Evolutionary conservation across 2,888 invertebrate genomes (phyloP).

Genomic region (Acleris emargana): DNA sequence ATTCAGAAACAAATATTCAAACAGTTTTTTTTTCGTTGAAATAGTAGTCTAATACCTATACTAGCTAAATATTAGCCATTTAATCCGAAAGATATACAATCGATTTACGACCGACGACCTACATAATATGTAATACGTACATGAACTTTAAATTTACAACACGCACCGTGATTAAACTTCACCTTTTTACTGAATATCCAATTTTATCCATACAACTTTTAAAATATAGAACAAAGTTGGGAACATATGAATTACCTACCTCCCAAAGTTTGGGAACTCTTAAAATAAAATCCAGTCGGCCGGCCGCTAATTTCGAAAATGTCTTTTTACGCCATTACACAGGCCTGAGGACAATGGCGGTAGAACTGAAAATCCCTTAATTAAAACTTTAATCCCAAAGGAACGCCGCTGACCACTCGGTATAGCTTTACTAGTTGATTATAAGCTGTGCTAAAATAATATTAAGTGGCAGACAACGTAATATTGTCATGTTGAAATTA

Average conservation of each 20-base stretch:
- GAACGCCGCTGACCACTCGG: conserved; percentile 51
- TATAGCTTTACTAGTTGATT: conserved; percentile 43
- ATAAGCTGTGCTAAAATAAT: neutral
- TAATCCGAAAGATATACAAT: no score
- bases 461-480: no score
- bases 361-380: conserved; percentile 67
- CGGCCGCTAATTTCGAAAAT: conserved; percentile 52
- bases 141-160: no score
- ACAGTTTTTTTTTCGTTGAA: no score
- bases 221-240: conserved; percentile 20
- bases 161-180: neutral
- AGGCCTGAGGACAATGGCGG: conserved; percentile 56
- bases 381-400: conserved; percentile 70
- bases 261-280: conserved; percentile 33
- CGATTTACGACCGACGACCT: no score
- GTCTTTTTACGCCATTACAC: conserved; percentile 55
- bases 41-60: no score
- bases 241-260: conserved; percentile 34
- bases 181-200: conserved; percentile 11
- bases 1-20: no score
- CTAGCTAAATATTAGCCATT: no score
- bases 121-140: neutral
- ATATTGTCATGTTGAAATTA: no score
- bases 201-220: conserved; percentile 23
- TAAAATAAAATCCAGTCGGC: conserved; percentile 40